These are phyloP conservation scores for Vollenhovia emeryi DNA, from an alignment of 1,140 invertebrate genomes.

Conservation along the genomic window DNA sequence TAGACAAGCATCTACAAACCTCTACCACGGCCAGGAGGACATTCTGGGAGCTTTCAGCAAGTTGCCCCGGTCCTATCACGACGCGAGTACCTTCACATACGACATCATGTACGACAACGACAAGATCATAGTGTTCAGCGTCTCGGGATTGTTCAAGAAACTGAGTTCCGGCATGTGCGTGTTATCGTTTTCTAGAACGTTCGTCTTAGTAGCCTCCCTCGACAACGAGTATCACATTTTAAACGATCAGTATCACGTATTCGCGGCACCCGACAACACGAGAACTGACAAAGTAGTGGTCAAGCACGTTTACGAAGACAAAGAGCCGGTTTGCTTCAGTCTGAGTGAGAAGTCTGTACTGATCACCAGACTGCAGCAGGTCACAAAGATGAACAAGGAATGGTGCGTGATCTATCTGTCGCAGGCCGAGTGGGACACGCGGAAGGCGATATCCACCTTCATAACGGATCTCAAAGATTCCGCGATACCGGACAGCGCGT, in stretches of 20 bases:
- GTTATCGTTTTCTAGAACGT: conserved; percentile 79
- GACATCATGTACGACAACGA: conserved; percentile 74
- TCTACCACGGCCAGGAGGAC: conserved; percentile 76
- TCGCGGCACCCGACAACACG: conserved; percentile 46
- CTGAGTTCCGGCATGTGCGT: conserved; percentile 58
- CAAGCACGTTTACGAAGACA: conserved; percentile 12
- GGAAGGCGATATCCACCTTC: conserved; percentile 76
- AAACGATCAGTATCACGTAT: conserved; percentile 80
- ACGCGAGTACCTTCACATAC: conserved; percentile 73
- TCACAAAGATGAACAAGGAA: conserved; percentile 76
- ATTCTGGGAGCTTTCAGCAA: conserved; percentile 74
- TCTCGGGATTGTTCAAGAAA: conserved; percentile 78
- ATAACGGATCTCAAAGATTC: conserved; percentile 73
- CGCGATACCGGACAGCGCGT: conserved; percentile 71
- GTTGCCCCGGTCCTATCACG: conserved; percentile 79
- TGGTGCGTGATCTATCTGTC: conserved; percentile 76
- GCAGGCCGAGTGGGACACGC: conserved; percentile 75
- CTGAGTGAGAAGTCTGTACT: conserved; percentile 74
- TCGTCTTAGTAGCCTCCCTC: conserved; percentile 71
- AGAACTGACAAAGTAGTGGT: conserved; percentile 53
- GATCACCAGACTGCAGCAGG: conserved; percentile 66
- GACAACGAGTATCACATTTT: conserved; percentile 81
- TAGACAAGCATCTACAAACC: neutral
- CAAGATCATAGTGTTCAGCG: conserved; percentile 64
- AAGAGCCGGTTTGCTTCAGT: conserved; percentile 70